A percentile compares a stretch with the other conserved stretches of the same genome.
These are phyloP conservation scores for Rosalia funebris DNA, from an alignment of 2,888 invertebrate genomes.

Conservation along the genomic window DNA sequence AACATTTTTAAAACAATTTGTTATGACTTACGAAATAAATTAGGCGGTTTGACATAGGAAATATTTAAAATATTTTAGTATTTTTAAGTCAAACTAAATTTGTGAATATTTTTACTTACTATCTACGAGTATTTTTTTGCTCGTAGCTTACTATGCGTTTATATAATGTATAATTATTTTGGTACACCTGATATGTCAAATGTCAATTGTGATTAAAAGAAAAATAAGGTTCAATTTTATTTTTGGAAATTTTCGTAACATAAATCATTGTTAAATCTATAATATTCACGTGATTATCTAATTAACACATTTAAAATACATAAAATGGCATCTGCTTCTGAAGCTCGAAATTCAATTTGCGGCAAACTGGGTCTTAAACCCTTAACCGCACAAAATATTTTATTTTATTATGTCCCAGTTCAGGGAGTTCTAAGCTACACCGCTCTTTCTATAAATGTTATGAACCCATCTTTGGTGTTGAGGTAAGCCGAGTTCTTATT, in stretches of 20 bases:
- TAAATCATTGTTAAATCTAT: conserved; percentile 8
- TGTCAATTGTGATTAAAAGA: not conserved
- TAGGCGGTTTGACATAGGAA: too few relatives aligned
- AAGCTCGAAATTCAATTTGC: conserved; percentile 52
- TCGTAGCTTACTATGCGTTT: too few relatives aligned
- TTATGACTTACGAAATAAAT: too few relatives aligned
- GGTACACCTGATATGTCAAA: conserved; percentile 3
- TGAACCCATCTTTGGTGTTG: conserved; percentile 82
- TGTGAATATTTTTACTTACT: too few relatives aligned
- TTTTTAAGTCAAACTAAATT: too few relatives aligned
- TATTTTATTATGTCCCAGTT: conserved; percentile 80
- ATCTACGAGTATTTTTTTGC: too few relatives aligned
- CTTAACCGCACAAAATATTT: conserved; percentile 75
- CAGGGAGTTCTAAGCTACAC: conserved; percentile 82
- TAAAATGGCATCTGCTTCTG: conserved; percentile 52
- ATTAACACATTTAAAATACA: not conserved
- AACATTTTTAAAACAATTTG: too few relatives aligned
- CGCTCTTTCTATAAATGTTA: conserved; percentile 82
- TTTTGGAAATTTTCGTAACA: conserved; percentile 29
- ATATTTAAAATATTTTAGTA: too few relatives aligned
- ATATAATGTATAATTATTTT: too few relatives aligned
- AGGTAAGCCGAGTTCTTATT: conserved; percentile 66
- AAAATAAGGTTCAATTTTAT: conserved; percentile 19
- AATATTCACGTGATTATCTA: conserved; percentile 15
- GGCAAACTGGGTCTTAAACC: conserved; percentile 69